phyloP scores from a whole-genome alignment of 2,113 vertebrate species.

The Hepsetus odoe region DNA sequence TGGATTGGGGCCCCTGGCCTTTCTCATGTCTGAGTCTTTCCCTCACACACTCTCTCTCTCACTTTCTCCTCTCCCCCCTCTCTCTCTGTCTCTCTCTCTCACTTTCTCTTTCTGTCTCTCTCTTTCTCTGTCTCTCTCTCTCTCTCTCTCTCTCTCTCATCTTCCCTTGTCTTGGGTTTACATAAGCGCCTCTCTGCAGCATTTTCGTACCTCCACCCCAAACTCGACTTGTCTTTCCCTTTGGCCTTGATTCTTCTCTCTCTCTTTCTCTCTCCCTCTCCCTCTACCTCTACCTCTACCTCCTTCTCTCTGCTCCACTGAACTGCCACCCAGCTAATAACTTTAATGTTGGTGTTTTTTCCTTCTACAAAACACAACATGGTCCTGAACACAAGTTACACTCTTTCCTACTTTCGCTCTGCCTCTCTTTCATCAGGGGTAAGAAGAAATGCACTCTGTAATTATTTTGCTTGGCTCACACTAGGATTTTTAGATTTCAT shows the following conservation, averaged over 20 bases:
- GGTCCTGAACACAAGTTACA: neutral
- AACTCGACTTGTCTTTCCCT: neutral
- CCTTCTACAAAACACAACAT: neutral
- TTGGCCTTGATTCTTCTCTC: neutral
- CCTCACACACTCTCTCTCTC: conserved; percentile 64
- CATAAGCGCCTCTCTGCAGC: neutral
- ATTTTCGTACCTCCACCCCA: neutral
- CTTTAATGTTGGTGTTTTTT: neutral
- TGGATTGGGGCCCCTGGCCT: conserved; percentile 39
- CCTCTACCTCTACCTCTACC: too few species aligned
- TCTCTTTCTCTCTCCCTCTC: too few species aligned
- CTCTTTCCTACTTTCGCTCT: neutral
- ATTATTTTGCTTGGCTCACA: neutral
- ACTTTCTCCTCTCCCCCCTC: conserved; percentile 31
- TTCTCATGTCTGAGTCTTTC: conserved; percentile 3
- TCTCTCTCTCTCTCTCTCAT: neutral
- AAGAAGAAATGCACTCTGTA: neutral
- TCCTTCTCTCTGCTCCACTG: neutral
- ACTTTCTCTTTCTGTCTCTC: neutral
- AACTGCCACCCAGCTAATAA: neutral
- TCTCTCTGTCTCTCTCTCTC: neutral
- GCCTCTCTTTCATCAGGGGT: neutral
- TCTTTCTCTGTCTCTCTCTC: neutral
- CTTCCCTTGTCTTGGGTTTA: neutral
- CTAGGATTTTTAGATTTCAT: neutral